Conservation (phyloP, 1,140 invertebrate genomes). For the Dendrolimus punctatus region DNA sequence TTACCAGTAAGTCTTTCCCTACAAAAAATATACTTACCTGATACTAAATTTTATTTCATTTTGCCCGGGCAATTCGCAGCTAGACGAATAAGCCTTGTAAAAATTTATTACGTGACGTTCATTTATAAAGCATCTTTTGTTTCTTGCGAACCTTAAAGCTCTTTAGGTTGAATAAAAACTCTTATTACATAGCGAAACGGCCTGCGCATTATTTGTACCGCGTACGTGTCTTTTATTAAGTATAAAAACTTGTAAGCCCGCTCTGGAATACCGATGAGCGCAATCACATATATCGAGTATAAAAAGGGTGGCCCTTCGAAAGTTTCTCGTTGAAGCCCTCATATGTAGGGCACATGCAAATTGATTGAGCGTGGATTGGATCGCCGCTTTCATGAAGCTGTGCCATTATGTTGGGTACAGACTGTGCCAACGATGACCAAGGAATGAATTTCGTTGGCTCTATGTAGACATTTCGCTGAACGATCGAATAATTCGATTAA, state of each 20-base stretch:
- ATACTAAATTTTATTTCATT: too few species aligned
- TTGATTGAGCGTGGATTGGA: conserved; percentile 22
- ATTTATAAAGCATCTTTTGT: conserved; percentile 12
- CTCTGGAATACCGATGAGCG: conserved; percentile 32
- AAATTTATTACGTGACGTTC: conserved; percentile 15
- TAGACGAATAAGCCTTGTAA: conserved; percentile 4
- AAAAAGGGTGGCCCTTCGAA: conserved; percentile 26
- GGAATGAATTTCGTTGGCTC: too few species aligned
- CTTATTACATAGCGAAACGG: conserved; percentile 14
- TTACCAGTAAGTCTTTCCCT: not conserved
- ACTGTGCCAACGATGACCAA: too few species aligned
- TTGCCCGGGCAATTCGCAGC: too few species aligned
- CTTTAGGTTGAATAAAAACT: conserved; percentile 14
- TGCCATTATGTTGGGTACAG: too few species aligned
- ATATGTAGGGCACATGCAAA: conserved; percentile 24
- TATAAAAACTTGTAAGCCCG: conserved; percentile 24
- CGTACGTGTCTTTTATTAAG: conserved; percentile 27
- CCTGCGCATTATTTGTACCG: conserved; percentile 14
- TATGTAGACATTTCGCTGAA: too few species aligned
- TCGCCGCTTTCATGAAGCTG: not conserved
- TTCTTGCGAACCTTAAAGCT: conserved; percentile 3
- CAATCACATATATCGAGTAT: conserved; percentile 28
- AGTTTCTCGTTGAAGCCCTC: conserved; percentile 18
- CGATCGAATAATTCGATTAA: too few species aligned
- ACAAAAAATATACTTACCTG: conserved; percentile 6